These are phyloP conservation scores for Muricea muricata DNA, from an alignment of 92 coral and sea anemone species.

Conservation along the genomic window DNA sequence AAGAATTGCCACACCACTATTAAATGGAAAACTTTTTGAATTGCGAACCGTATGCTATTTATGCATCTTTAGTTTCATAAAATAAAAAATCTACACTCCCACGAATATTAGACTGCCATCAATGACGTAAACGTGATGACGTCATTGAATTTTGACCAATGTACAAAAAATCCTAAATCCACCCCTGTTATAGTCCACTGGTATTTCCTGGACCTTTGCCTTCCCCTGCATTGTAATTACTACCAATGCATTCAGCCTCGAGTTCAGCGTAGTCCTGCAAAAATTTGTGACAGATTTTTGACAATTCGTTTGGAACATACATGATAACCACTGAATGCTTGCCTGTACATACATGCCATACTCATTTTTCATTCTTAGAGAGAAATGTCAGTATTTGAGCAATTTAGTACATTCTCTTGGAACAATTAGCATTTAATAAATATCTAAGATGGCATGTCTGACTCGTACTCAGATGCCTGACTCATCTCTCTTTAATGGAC, in stretches of 20 bases:
- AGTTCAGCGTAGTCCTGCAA: constrained; percentile 55
- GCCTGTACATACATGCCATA: constrained; percentile 44
- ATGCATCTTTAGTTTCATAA: no score
- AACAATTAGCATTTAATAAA: constrained; percentile 20
- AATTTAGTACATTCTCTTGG: constrained; percentile 28
- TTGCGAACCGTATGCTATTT: no score
- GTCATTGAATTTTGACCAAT: no score
- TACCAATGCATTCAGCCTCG: constrained; percentile 72
- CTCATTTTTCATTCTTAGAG: constrained; percentile 53
- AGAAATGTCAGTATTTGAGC: constrained; percentile 24
- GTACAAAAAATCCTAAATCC: no score
- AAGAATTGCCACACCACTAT: no score
- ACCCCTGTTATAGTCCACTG: constrained; percentile 77
- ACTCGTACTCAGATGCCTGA: constrained; percentile 33
- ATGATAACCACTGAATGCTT: constrained; percentile 26
- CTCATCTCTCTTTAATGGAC: constrained; percentile 15
- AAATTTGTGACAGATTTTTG: not conserved
- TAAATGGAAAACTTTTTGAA: no score
- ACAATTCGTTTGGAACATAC: constrained; percentile 39
- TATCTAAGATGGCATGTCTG: constrained; percentile 29
- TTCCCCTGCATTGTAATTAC: constrained; percentile 64
- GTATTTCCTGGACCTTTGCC: constrained; percentile 72
- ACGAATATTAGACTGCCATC: no score
- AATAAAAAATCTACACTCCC: no score
- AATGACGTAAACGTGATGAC: no score